Evolutionary conservation across 2,888 invertebrate genomes (phyloP).

Genomic region (Scaptomyza reducta): DNA sequence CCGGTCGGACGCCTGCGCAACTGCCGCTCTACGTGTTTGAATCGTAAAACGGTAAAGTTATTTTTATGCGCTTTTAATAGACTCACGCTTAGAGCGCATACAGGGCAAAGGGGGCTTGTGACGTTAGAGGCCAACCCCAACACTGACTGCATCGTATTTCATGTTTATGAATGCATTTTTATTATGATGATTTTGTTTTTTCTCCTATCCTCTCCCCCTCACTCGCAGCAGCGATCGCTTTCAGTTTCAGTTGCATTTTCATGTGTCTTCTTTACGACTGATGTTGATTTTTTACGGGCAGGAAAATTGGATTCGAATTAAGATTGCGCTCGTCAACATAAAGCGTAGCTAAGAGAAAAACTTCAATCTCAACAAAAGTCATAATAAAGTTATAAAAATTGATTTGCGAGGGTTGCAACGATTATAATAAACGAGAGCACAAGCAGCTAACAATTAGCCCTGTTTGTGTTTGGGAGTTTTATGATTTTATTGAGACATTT

Average conservation of each 20-base stretch:
- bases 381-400: slow-evolving; percentile 71
- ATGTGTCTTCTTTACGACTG: slow-evolving; percentile 57
- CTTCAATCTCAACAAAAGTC: slow-evolving; percentile 40
- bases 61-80: slow-evolving; percentile 80
- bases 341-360: slow-evolving; percentile 3
- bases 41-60: slow-evolving; percentile 71
- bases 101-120: slow-evolving; percentile 6
- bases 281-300: slow-evolving; percentile 48
- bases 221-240: slow-evolving; percentile 20
- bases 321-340: slow-evolving; percentile 1
- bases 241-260: slow-evolving; percentile 50
- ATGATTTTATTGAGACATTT: slow-evolving; percentile 57
- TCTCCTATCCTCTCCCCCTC: neutral
- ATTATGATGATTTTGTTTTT: slow-evolving; percentile 57
- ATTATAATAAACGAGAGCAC: slow-evolving; percentile 40
- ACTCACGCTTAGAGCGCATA: slow-evolving; percentile 64
- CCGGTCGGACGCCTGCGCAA: slow-evolving; percentile 42
- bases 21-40: slow-evolving; percentile 8
- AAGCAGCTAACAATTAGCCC: slow-evolving; percentile 24
- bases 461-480: slow-evolving; percentile 17
- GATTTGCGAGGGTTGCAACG: slow-evolving; percentile 48
- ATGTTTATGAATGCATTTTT: slow-evolving; percentile 81
- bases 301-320: slow-evolving; percentile 12
- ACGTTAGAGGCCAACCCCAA: slow-evolving; percentile 23
- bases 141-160: slow-evolving; percentile 66